phyloP scores from a whole-genome alignment of 2,888 invertebrate genomes.

The Atethmia centrago region DNA sequence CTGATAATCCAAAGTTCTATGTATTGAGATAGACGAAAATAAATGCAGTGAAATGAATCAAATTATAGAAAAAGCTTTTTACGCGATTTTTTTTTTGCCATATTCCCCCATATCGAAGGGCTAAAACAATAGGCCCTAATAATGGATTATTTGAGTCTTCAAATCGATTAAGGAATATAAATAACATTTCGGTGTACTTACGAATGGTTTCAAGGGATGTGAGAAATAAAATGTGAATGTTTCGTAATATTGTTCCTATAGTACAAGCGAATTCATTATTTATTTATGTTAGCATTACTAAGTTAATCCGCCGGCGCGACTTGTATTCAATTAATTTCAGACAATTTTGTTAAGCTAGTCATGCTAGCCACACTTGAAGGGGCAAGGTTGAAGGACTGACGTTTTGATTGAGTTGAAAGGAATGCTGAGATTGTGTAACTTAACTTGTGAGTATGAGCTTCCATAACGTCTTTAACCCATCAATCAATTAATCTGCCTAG shows the following conservation, averaged over 20 bases:
- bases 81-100: constrained; percentile 74
- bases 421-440: no score
- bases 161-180: constrained; percentile 50
- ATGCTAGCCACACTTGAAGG: no score
- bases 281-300: constrained; percentile 31
- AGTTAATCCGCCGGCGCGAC: constrained; percentile 8
- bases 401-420: no score
- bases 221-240: constrained; percentile 19
- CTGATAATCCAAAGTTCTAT: constrained; percentile 81
- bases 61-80: constrained; percentile 66
- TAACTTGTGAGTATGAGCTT: no score
- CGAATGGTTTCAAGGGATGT: not conserved
- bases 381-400: no score
- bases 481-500: no score
- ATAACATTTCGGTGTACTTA: constrained; percentile 51
- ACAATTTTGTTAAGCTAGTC: no score
- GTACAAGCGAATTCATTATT: constrained; percentile 13
- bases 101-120: constrained; percentile 77
- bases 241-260: not conserved
- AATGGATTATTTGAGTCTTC: constrained; percentile 74
- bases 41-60: constrained; percentile 73
- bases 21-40: constrained; percentile 82
- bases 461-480: no score
- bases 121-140: constrained; percentile 77
- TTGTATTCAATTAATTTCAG: not conserved